Evolutionary conservation across 2,888 invertebrate species (phyloP).

Genomic region (Cataglyphis albicans): DNA sequence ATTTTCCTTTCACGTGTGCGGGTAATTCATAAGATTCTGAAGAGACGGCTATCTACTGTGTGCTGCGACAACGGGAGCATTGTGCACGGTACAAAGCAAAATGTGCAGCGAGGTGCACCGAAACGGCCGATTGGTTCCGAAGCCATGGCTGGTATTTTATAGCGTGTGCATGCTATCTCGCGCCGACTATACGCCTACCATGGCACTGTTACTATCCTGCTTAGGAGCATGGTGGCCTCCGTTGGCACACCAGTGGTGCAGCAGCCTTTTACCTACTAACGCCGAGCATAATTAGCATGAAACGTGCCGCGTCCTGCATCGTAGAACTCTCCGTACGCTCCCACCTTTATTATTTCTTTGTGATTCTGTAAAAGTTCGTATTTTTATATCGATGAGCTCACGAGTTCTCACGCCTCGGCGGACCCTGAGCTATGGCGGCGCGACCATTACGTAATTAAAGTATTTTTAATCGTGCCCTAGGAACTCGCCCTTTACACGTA

Average conservation of each 20-base stretch:
- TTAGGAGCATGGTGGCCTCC: conserved; percentile 20
- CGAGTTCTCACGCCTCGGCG: conserved; percentile 35
- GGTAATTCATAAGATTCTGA: conserved; percentile 12
- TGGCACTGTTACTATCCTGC: conserved; percentile 38
- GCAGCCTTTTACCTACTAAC: conserved; percentile 60
- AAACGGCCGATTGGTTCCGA: conserved; percentile 76
- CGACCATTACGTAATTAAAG: conserved; percentile 47
- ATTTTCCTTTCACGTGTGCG: background rate
- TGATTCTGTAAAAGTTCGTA: conserved; percentile 51
- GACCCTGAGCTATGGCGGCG: conserved; percentile 1
- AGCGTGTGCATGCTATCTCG: conserved; percentile 62
- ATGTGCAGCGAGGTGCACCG: conserved; percentile 78
- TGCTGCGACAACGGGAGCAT: conserved; percentile 61
- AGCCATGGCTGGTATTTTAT: conserved; percentile 72
- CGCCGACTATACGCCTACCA: conserved; percentile 51
- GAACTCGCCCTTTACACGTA: conserved; percentile 46
- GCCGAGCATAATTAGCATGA: conserved; percentile 52
- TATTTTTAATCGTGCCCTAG: conserved; percentile 51
- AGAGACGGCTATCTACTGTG: conserved; percentile 16
- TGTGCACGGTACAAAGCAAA: conserved; percentile 75
- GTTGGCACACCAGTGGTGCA: conserved; percentile 41
- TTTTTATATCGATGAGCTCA: conserved; percentile 56
- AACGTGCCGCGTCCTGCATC: conserved; percentile 39
- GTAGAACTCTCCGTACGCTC: conserved; percentile 31
- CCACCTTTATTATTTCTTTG: conserved; percentile 55